Base-by-base conservation (phyloP, 2,888 invertebrate species). In the Spialia ferax region DNA sequence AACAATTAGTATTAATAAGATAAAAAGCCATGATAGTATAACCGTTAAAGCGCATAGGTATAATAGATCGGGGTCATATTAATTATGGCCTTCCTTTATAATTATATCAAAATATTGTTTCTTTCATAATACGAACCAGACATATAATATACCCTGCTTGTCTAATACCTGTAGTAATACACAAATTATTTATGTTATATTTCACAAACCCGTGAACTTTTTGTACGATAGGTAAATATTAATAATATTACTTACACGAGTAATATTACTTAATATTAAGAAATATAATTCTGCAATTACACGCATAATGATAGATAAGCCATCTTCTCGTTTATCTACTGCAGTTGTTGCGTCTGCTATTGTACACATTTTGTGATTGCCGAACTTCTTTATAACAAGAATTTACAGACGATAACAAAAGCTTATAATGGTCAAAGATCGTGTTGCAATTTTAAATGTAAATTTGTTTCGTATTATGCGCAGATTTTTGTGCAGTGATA, bases 1-100 rank as follows among this genome's bases (percentile, higher is more conserved):
- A 70, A 70, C 66, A 69, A 77, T 80, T 66, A 68, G 52, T 32
- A 55, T 29, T 15, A 57, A 38, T 42, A 42, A 26, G 26, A 26
- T 6, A 26, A 26, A 26, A 5, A 5, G 26, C 6, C 6, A 26
- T 26, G 26, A 26, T 26, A 26, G 26, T 26, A 26, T 3, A 26
- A 26, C 4, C 6, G 26, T 26, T n/a, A n/a, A n/a, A n/a, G n/a
- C n/a, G n/a, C n/a, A n/a, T n/a, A n/a, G n/a, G n/a, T n/a, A n/a
- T n/a, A n/a, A n/a, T n/a, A n/a, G n/a, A n/a, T n/a, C n/a, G n/a
- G n/a, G n/a, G n/a, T n/a, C n/a, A n/a, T n/a, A n/a, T n/a, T n/a
- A n/a, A n/a, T n/a, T n/a, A n/a, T n/a, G n/a, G n/a, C n/a, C n/a
- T n/a, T n/a, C n/a, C n/a, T n/a, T n/a, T n/a, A n/a, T n/a, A n/a